Evolutionary conservation across 2,797 vertebrate genomes (phyloP).

Genomic region (Luscinia megarhynchos): DNA sequence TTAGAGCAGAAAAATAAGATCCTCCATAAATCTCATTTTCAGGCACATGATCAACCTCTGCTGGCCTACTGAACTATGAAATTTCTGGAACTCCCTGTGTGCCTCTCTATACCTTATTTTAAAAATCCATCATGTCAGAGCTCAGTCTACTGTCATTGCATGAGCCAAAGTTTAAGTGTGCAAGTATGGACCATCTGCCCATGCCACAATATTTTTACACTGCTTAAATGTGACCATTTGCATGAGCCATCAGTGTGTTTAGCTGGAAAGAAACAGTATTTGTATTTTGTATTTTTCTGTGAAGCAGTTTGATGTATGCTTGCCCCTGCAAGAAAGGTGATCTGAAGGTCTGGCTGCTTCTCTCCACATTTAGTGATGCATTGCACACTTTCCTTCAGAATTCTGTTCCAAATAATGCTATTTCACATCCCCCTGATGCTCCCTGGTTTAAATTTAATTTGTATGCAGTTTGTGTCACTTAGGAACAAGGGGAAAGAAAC

Average conservation of each 20-base stretch:
- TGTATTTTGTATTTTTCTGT: neutral
- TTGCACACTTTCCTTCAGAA: constrained; percentile 14
- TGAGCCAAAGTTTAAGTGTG: neutral
- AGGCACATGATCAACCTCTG: neutral
- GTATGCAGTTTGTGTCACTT: neutral
- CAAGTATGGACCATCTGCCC: neutral
- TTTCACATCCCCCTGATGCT: constrained; percentile 27
- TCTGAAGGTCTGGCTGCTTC: constrained; percentile 21
- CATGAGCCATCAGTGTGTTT: neutral
- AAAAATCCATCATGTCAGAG: neutral
- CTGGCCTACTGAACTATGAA: neutral
- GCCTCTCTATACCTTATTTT: neutral
- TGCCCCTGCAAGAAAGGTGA: constrained; percentile 22
- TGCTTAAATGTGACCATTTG: neutral
- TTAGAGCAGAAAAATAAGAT: neutral
- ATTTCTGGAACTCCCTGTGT: neutral
- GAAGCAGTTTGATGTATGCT: neutral
- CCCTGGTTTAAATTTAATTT: constrained; percentile 42
- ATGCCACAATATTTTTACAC: neutral
- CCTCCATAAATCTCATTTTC: neutral
- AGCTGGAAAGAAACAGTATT: neutral
- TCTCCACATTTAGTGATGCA: constrained; percentile 14
- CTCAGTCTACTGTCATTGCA: neutral
- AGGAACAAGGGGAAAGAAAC: constrained; percentile 53
- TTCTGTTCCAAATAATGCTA: constrained; percentile 42